Conservation (phyloP, 2,113 vertebrate genomes). For the Bothrops jararaca region DNA sequence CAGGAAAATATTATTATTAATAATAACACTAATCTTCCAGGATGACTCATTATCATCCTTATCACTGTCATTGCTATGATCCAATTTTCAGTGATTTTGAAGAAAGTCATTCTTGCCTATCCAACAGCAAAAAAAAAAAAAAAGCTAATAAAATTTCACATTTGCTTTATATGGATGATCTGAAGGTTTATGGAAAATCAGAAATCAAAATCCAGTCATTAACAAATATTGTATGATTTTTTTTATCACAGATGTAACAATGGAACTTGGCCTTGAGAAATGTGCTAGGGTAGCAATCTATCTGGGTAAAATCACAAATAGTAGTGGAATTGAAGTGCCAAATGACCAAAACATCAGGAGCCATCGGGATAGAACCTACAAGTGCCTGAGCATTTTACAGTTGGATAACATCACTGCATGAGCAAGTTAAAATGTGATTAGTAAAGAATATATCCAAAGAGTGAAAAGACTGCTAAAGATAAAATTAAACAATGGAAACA, state of each 20-base stretch:
- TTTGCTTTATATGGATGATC: neutral
- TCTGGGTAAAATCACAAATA: neutral
- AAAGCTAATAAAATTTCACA: neutral
- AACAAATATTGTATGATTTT: neutral
- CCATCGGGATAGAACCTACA: neutral
- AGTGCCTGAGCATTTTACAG: neutral
- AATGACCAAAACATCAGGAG: neutral
- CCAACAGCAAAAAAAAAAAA: neutral
- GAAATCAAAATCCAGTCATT: neutral
- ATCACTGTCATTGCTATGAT: neutral
- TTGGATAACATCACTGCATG: neutral
- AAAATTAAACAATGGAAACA: neutral
- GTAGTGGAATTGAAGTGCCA: neutral
- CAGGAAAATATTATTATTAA: neutral
- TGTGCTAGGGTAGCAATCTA: neutral
- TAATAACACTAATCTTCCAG: neutral
- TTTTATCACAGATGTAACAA: neutral
- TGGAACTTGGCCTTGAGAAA: neutral
- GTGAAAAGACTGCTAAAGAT: neutral
- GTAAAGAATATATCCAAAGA: neutral
- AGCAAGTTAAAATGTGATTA: neutral
- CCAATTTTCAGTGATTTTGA: neutral
- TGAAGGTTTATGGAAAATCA: neutral
- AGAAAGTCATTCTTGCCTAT: neutral
- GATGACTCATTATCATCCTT: neutral